phyloP scores from a whole-genome alignment of 2,113 vertebrate genomes.

The Spermophilus dauricus region DNA sequence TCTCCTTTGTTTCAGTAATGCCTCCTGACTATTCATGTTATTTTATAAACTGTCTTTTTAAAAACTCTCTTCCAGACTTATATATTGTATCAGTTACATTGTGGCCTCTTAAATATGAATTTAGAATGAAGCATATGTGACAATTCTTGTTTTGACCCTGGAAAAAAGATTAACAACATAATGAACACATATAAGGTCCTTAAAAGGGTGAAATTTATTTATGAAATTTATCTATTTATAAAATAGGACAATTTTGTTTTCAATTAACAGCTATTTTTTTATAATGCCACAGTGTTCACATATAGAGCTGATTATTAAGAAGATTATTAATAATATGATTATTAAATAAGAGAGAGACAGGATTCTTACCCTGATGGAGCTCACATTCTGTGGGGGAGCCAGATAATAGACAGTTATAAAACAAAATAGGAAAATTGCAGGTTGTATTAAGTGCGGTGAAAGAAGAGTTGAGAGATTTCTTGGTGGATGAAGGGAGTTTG shows the following conservation, averaged over 20 bases:
- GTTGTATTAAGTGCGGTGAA: neutral
- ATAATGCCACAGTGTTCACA: neutral
- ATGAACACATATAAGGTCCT: neutral
- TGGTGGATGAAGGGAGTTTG: neutral
- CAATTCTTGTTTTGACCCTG: conserved; percentile 24
- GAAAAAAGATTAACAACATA: conserved; percentile 9
- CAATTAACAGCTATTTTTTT: neutral
- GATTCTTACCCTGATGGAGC: neutral
- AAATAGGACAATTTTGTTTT: neutral
- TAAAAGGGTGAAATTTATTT: neutral
- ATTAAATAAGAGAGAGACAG: neutral
- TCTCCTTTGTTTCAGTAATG: conserved; percentile 1
- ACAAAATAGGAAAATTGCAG: neutral
- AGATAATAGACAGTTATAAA: neutral
- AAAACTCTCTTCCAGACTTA: neutral
- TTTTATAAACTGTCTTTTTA: neutral
- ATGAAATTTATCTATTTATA: neutral
- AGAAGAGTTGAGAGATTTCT: neutral
- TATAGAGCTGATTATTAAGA: neutral
- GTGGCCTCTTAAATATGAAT: neutral
- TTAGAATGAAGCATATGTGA: conserved; percentile 40
- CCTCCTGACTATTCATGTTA: neutral
- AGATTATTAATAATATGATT: too few relatives aligned
- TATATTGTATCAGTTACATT: neutral
- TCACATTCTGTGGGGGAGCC: neutral